These are phyloP conservation scores for Passerina amoena DNA, from an alignment of 2,113 vertebrate genomes.

Conservation along the genomic window DNA sequence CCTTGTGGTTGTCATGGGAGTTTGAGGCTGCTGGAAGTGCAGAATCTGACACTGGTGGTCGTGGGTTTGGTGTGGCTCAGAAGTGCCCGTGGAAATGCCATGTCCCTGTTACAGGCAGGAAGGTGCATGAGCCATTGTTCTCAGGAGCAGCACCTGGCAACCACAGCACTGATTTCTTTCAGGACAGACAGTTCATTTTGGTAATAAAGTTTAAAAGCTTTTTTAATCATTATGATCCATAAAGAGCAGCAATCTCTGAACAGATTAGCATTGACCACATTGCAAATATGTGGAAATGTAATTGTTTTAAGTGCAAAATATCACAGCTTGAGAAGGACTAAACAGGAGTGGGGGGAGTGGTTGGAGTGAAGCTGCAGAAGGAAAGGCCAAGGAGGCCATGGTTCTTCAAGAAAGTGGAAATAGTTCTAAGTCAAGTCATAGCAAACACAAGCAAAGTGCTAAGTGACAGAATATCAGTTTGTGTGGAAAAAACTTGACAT, in stretches of 20 bases:
- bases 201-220: not conserved
- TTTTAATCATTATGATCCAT: not conserved
- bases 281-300: not conserved
- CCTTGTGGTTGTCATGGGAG: not conserved
- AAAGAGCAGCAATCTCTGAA: not conserved
- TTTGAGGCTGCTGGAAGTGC: not conserved
- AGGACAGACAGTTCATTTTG: not conserved
- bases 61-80: not conserved
- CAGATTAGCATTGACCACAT: not conserved
- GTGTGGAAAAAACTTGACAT: not conserved
- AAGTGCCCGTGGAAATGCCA: not conserved
- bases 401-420: not conserved
- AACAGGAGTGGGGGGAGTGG: accelerated
- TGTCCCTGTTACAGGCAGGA: not conserved
- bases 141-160: not conserved
- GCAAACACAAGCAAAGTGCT: not conserved
- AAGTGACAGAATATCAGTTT: not conserved
- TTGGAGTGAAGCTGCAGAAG: not conserved
- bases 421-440: not conserved
- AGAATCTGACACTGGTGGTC: not conserved
- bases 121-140: not conserved
- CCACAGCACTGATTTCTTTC: not conserved
- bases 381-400: not conserved
- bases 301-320: not conserved
- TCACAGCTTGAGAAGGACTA: not conserved